These are phyloP conservation scores for Burhinus oedicnemus DNA, from an alignment of 2,113 vertebrate genomes.

Conservation along the genomic window DNA sequence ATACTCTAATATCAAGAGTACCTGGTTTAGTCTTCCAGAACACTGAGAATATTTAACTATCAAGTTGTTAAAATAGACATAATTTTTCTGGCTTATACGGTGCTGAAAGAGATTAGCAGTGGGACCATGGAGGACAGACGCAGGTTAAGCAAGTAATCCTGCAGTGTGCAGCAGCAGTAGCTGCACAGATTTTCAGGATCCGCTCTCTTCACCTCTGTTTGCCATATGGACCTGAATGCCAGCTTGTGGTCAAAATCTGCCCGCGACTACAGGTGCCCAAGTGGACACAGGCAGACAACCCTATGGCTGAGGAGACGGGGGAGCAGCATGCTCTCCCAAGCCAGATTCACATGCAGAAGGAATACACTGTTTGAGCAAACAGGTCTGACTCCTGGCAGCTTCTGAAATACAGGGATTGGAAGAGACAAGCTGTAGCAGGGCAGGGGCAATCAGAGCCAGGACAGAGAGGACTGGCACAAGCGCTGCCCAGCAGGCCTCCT, in stretches of 20 bases:
- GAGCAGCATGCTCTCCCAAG: neutral
- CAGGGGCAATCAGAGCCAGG: neutral
- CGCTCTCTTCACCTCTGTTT: neutral
- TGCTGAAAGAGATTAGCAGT: neutral
- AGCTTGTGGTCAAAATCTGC: neutral
- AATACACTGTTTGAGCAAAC: neutral
- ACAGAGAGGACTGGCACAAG: neutral
- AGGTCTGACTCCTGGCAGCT: neutral
- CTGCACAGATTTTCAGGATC: neutral
- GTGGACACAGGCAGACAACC: neutral
- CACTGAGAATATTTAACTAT: neutral
- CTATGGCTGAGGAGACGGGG: neutral
- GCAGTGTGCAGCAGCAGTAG: neutral
- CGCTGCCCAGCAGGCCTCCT: conserved; percentile 23
- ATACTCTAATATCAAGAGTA: neutral
- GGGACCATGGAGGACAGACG: neutral
- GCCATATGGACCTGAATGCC: neutral
- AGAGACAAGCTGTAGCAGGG: neutral
- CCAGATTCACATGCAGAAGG: neutral
- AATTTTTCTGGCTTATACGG: neutral
- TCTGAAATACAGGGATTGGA: neutral
- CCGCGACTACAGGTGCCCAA: neutral
- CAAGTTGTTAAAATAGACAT: neutral
- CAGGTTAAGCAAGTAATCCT: neutral
- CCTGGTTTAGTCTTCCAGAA: neutral